Percentiles rank a stretch among this genome's conserved stretches.
These are phyloP conservation scores for Eupithecia insigniata DNA, from an alignment of 2,888 invertebrate genomes.

Conservation along the genomic window DNA sequence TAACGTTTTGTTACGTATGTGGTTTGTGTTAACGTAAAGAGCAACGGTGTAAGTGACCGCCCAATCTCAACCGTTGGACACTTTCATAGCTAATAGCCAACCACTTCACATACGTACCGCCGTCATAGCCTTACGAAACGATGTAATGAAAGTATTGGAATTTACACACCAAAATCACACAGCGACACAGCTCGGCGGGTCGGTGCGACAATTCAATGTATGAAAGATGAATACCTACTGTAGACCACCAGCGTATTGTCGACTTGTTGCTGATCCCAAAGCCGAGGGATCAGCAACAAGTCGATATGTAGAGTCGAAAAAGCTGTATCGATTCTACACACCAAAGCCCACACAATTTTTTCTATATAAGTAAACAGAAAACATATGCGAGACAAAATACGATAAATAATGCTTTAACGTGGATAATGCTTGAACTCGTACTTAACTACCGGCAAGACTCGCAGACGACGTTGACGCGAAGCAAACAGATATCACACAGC, in stretches of 20 bases:
- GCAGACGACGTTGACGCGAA: neutral
- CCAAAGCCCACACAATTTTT: too few species aligned
- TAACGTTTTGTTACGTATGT: conserved; percentile 31
- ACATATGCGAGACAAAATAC: neutral
- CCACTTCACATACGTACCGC: neutral
- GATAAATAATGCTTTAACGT: neutral
- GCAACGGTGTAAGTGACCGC: neutral
- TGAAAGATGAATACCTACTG: neutral
- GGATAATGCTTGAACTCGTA: neutral
- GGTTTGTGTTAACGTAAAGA: conserved; percentile 4
- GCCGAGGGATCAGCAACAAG: too few species aligned
- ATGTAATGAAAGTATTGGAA: neutral
- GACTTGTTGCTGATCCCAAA: neutral
- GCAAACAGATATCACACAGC: neutral
- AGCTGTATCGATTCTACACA: neutral
- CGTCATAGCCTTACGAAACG: neutral
- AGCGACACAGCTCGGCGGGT: neutral
- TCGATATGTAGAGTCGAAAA: neutral
- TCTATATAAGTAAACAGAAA: neutral
- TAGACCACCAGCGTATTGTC: neutral
- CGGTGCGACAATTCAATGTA: neutral
- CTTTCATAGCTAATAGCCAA: neutral
- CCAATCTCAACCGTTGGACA: neutral
- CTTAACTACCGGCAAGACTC: neutral
- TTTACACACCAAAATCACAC: neutral